These are phyloP conservation scores for Limenitis camilla DNA, from an alignment of 2,888 invertebrate species.

Conservation along the genomic window DNA sequence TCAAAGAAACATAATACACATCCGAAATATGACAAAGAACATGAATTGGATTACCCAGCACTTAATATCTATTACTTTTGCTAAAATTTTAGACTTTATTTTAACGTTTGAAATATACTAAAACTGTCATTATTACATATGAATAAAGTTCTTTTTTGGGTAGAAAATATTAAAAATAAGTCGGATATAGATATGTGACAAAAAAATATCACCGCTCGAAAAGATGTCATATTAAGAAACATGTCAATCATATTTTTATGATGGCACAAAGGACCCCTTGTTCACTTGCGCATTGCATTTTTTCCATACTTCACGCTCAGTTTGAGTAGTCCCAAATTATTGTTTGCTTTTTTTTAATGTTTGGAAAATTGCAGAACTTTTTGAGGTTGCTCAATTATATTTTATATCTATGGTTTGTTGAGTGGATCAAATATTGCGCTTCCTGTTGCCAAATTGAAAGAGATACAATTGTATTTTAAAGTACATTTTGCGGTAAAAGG, in stretches of 20 bases:
- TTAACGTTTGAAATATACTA: not conserved
- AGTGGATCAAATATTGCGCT: slow-evolving; percentile 43
- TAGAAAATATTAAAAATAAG: slow-evolving; percentile 23
- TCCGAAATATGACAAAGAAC: slow-evolving; percentile 68
- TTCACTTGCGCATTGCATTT: slow-evolving; percentile 65
- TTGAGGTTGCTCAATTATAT: slow-evolving; percentile 34
- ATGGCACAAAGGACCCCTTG: slow-evolving; percentile 59
- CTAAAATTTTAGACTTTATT: slow-evolving; percentile 38
- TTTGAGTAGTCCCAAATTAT: slow-evolving; percentile 47
- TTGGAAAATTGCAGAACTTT: slow-evolving; percentile 29
- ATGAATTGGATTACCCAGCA: slow-evolving; percentile 71
- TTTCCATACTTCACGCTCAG: slow-evolving; percentile 66
- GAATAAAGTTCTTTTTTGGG: not conserved
- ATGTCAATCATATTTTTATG: slow-evolving; percentile 75
- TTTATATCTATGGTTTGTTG: slow-evolving; percentile 24
- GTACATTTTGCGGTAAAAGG: no score
- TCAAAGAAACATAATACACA: slow-evolving; percentile 72
- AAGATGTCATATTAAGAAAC: slow-evolving; percentile 74
- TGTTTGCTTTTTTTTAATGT: slow-evolving; percentile 33
- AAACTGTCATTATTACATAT: slow-evolving; percentile 17
- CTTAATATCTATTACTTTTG: slow-evolving; percentile 59
- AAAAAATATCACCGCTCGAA: slow-evolving; percentile 72
- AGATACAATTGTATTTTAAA: no score
- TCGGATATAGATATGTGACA: slow-evolving; percentile 54
- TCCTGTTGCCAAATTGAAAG: slow-evolving; percentile 42